A percentile compares a stretch with the other conserved stretches of the same genome.
phyloP scores from a whole-genome alignment of 2,888 invertebrate genomes.

The Stenurella melanura region DNA sequence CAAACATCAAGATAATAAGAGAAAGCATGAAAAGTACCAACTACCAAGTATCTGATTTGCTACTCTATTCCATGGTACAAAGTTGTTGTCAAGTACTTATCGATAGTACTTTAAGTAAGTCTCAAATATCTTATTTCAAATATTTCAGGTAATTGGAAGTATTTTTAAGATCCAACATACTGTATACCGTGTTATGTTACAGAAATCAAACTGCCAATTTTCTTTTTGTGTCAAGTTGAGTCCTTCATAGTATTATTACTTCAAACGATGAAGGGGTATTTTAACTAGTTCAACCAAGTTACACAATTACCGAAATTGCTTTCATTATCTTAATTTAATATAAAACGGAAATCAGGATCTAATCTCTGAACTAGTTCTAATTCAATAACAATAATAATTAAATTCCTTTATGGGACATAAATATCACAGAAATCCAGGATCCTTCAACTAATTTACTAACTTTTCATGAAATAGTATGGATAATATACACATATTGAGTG shows the following conservation, averaged over 20 bases:
- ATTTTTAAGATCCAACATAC: no score
- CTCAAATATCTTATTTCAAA: no score
- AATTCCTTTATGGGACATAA: background rate
- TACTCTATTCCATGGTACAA: no score
- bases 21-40: no score
- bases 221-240: background rate
- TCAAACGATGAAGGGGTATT: background rate
- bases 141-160: no score
- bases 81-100: no score
- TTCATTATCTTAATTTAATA: slow-evolving; percentile 15
- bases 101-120: no score
- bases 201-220: background rate
- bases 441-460: background rate
- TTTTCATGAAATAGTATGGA: background rate
- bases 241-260: background rate
- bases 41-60: no score
- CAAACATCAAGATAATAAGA: no score
- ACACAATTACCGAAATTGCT: slow-evolving; percentile 33
- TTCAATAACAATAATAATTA: slow-evolving; percentile 14
- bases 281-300: slow-evolving; percentile 25
- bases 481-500: background rate
- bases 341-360: slow-evolving; percentile 11
- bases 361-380: slow-evolving; percentile 4
- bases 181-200: no score
- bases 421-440: background rate